A percentile compares a stretch with the other conserved stretches of the same genome.
Evolutionary conservation across 1,140 invertebrate genomes (phyloP).

Genomic region (Tetranychus cinnabarinus): DNA sequence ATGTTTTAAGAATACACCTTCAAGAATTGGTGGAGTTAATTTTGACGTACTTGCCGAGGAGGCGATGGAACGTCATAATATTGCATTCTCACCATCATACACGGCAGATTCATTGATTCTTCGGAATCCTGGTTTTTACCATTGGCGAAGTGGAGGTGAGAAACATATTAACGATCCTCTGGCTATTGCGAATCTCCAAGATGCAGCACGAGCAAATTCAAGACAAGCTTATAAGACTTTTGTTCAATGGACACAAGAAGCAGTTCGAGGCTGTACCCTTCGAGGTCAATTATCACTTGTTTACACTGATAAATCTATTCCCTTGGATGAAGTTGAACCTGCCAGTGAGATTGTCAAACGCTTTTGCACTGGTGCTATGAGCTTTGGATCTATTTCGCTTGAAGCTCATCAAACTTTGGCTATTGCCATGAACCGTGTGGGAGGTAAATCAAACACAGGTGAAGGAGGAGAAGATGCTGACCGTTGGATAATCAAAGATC

Average conservation of each 20-base stretch:
- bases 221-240: constrained; percentile 62
- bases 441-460: constrained; percentile 88
- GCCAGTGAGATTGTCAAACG: constrained; percentile 86
- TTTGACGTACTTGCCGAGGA: constrained; percentile 74
- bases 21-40: constrained; percentile 74
- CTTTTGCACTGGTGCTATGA: constrained; percentile 60
- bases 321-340: constrained; percentile 64
- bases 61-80: constrained; percentile 52
- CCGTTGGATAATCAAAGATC: constrained; percentile 54
- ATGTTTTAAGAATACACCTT: constrained; percentile 86
- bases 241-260: constrained; percentile 60
- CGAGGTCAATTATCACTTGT: constrained; percentile 73
- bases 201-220: constrained; percentile 61
- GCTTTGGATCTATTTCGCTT: constrained; percentile 70
- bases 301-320: constrained; percentile 39
- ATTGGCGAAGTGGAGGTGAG: constrained; percentile 89
- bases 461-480: constrained; percentile 69
- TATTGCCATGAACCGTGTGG: constrained; percentile 86
- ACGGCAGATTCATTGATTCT: constrained; percentile 46
- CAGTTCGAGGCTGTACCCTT: constrained; percentile 62
- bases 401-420: constrained; percentile 87
- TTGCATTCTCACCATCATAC: constrained; percentile 41
- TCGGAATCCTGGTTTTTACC: constrained; percentile 78
- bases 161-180: constrained; percentile 91
- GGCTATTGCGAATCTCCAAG: constrained; percentile 75